phyloP scores from a whole-genome alignment of 2,113 vertebrate genomes.

The Bagarius yarrelli region DNA sequence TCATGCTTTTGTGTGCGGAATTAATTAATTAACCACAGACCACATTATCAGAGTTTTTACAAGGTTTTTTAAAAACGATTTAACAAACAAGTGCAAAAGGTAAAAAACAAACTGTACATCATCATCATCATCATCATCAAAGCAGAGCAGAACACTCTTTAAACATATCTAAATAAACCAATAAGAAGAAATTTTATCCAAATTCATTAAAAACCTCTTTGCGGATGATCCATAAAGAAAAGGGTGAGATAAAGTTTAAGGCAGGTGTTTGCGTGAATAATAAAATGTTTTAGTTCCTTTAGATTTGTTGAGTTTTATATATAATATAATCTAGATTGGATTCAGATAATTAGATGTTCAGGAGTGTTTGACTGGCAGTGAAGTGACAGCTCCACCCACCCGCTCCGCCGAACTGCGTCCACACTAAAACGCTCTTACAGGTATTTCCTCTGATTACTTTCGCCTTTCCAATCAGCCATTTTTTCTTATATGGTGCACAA shows the following conservation, averaged over 20 bases:
- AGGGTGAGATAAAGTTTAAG: too few species aligned
- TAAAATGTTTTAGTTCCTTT: too few species aligned
- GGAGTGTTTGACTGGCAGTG: conserved; percentile 10
- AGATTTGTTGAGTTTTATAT: background rate
- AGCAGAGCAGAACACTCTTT: background rate
- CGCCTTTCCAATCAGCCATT: conserved; percentile 67
- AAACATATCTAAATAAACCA: background rate
- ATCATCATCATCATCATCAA: background rate
- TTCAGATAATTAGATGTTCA: background rate
- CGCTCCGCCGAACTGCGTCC: too few species aligned
- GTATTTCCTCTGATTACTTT: conserved; percentile 71
- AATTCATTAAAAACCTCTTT: too few species aligned
- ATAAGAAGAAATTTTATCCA: background rate
- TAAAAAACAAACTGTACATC: background rate
- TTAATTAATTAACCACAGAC: too few species aligned
- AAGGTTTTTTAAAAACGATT: too few species aligned
- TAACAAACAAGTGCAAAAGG: too few species aligned
- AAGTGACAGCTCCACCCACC: background rate
- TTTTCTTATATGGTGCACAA: conserved; percentile 56
- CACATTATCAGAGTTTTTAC: too few species aligned
- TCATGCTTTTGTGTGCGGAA: too few species aligned
- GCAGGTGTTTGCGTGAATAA: too few species aligned
- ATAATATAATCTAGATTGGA: background rate
- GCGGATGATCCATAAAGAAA: too few species aligned
- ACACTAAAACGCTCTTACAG: conserved; percentile 33